Percentiles rank a stretch among this genome's conserved stretches.
phyloP scores from a whole-genome alignment of 2,797 vertebrate genomes.

The Dendrocincla tyrannina region DNA sequence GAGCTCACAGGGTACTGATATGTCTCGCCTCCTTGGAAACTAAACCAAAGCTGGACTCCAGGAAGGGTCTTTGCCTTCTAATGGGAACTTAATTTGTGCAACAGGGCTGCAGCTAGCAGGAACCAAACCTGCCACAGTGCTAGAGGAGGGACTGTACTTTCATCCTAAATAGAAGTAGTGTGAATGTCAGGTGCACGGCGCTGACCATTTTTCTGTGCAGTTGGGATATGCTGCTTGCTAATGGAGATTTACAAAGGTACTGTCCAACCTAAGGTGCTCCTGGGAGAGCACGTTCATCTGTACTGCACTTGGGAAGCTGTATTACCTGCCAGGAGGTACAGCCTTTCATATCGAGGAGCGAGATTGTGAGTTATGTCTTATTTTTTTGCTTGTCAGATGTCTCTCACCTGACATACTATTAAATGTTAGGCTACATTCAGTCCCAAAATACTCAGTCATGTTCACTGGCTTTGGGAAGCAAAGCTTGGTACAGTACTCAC shows the following conservation, averaged over 20 bases:
- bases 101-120: background rate
- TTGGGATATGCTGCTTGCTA: background rate
- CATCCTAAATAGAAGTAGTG: background rate
- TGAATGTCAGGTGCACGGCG: accelerated
- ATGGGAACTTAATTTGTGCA: background rate
- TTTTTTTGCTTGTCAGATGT: background rate
- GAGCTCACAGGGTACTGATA: background rate
- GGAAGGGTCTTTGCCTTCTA: background rate
- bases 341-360: accelerated
- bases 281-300: background rate
- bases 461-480: background rate
- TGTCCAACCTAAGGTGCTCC: background rate
- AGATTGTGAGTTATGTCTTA: background rate
- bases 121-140: background rate
- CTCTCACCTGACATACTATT: accelerated
- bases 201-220: background rate
- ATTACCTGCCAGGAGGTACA: background rate
- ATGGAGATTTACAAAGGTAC: background rate
- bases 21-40: background rate
- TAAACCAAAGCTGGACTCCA: background rate
- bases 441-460: background rate
- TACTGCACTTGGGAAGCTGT: background rate
- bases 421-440: background rate
- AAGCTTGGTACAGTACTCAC: background rate
- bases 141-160: background rate